These are phyloP conservation scores for Anastrepha obliqua DNA, from an alignment of 1,140 invertebrate genomes.

Conservation along the genomic window DNA sequence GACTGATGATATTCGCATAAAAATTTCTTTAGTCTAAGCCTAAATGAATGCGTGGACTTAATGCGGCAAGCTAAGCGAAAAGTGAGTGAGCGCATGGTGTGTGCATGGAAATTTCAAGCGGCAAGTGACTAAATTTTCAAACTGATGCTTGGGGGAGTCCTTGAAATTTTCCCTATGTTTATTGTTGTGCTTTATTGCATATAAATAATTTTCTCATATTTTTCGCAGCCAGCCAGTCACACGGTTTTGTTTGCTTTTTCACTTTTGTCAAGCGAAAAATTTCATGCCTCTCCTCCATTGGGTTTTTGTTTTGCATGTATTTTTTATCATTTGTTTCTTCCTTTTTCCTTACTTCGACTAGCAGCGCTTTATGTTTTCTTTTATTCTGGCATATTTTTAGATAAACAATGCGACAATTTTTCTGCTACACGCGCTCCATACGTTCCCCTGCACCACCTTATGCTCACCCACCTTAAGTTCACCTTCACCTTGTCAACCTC, in stretches of 20 bases:
- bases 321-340: neutral
- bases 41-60: neutral
- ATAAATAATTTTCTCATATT: slow-evolving; percentile 8
- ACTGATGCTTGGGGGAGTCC: neutral
- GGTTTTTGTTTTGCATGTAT: neutral
- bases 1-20: neutral
- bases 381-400: slow-evolving; percentile 24
- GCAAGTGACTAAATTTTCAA: neutral
- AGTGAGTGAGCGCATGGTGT: neutral
- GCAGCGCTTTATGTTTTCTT: neutral
- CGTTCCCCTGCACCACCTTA: neutral
- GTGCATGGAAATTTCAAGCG: neutral
- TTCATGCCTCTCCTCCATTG: neutral
- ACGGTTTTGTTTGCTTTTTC: neutral
- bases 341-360: neutral
- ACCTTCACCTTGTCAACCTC: slow-evolving; percentile 23
- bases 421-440: neutral
- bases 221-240: neutral
- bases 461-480: neutral
- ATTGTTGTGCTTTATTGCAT: slow-evolving; percentile 23
- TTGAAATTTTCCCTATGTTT: slow-evolving; percentile 6
- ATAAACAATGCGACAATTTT: slow-evolving; percentile 40
- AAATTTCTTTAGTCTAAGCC: neutral
- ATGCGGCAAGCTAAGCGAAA: neutral
- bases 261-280: slow-evolving; percentile 8